Conservation (phyloP, 2,113 vertebrate species). For the Tichodroma muraria region DNA sequence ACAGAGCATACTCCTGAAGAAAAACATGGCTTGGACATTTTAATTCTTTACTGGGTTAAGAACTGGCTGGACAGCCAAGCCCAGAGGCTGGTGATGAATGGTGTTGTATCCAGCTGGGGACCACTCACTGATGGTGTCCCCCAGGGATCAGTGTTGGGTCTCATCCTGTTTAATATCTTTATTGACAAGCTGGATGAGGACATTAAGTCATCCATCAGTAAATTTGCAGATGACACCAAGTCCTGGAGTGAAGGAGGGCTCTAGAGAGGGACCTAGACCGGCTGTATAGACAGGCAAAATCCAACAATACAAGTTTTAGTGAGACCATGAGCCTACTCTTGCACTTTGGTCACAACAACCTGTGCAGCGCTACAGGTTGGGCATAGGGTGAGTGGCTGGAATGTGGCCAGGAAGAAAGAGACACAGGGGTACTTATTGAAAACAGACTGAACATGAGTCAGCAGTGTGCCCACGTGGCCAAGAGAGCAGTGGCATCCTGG, state of each 20-base stretch:
- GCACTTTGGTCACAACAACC: background rate
- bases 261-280: background rate
- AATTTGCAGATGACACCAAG: background rate
- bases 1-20: background rate
- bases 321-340: background rate
- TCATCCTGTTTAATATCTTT: too few species aligned
- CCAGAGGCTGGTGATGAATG: background rate
- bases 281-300: background rate
- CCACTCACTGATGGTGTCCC: background rate
- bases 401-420: background rate
- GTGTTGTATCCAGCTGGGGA: background rate
- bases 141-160: background rate
- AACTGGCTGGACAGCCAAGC: background rate
- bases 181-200: background rate
- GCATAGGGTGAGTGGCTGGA: background rate
- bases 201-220: background rate
- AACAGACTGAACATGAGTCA: background rate
- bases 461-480: background rate
- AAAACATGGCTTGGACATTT: background rate
- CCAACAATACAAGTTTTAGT: background rate
- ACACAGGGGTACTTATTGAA: too few species aligned
- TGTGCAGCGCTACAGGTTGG: background rate
- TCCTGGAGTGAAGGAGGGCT: background rate
- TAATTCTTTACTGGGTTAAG: background rate
- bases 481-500: background rate